Conservation (phyloP, 1,140 invertebrate genomes). For the Drosophila sp. region DNA sequence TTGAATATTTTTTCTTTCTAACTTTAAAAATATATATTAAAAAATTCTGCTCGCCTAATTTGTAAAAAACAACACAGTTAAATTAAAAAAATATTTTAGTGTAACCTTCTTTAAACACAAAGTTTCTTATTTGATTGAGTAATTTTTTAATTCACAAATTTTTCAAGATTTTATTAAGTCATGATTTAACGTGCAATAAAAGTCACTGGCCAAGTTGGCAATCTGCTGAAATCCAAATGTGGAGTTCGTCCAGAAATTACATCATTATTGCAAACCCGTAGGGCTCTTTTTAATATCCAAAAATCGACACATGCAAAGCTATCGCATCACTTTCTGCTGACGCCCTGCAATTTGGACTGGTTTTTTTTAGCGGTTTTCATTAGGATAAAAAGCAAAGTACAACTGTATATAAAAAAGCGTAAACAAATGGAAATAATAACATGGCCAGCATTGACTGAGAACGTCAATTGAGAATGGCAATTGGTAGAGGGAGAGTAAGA, state of each 20-base stretch:
- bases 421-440: conserved; percentile 63
- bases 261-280: conserved; percentile 2
- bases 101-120: no score
- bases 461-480: conserved; percentile 19
- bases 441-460: conserved; percentile 33
- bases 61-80: no score
- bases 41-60: no score
- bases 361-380: not conserved
- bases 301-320: conserved; percentile 1
- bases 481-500: conserved; percentile 35
- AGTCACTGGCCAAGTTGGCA: not conserved
- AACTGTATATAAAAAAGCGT: conserved; percentile 29
- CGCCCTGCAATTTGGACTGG: conserved; percentile 1
- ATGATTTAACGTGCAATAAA: not conserved
- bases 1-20: no score
- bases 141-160: not conserved
- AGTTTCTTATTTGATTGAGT: no score
- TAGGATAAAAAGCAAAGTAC: conserved; percentile 3
- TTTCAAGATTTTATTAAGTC: not conserved
- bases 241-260: not conserved
- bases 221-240: not conserved
- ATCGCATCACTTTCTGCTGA: not conserved
- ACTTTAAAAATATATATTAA: no score
- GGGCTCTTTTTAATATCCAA: not conserved
- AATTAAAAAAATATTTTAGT: no score